phyloP scores from a whole-genome alignment of 2,888 invertebrate genomes.

The Cosmopolites sordidus region DNA sequence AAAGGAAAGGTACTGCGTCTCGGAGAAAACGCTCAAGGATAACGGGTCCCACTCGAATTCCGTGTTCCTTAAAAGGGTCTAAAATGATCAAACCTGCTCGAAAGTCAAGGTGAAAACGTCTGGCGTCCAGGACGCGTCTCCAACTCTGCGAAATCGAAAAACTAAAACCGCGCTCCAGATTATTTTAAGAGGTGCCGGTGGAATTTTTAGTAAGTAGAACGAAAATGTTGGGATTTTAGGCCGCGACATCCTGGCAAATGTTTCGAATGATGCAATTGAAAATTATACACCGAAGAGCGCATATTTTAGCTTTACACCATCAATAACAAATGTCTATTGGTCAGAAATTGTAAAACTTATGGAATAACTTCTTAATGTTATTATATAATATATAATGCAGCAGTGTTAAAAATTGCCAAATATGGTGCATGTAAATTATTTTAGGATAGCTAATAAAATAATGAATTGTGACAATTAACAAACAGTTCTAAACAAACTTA shows the following conservation, averaged over 20 bases:
- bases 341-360: no score
- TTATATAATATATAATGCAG: no score
- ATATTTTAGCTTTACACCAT: no score
- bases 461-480: no score
- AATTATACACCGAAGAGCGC: no score
- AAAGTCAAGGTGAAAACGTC: background rate
- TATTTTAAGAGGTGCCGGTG: background rate
- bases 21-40: background rate
- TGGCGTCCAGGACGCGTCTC: background rate
- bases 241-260: background rate
- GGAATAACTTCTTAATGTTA: no score
- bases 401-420: no score
- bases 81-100: background rate
- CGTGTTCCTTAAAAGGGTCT: slow-evolving; percentile 1
- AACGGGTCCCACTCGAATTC: background rate
- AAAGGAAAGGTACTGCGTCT: background rate
- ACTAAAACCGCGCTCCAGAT: background rate
- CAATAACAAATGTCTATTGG: no score
- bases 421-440: no score
- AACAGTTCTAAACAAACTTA: no score
- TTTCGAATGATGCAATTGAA: background rate
- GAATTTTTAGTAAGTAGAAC: background rate
- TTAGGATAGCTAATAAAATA: no score
- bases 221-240: background rate
- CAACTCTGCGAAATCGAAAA: no score